These are phyloP conservation scores for Glossosoma conforme DNA, from an alignment of 1,140 invertebrate species.

Conservation along the genomic window DNA sequence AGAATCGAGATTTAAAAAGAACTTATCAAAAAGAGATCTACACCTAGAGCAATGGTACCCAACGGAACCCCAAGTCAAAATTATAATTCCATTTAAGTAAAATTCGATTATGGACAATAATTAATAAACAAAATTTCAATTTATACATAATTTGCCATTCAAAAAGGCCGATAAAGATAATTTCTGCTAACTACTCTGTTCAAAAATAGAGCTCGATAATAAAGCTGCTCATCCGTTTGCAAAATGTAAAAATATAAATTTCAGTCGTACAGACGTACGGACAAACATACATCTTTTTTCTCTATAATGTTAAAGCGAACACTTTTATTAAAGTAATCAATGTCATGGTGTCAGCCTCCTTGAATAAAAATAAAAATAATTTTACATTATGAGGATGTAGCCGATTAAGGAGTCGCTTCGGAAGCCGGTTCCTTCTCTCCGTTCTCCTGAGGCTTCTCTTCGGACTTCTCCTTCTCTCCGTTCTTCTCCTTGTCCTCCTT, in stretches of 20 bases:
- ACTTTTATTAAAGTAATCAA: slow-evolving; percentile 16
- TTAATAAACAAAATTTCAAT: too few relatives aligned
- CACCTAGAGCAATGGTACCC: too few relatives aligned
- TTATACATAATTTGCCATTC: slow-evolving; percentile 25
- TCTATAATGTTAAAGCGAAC: slow-evolving; percentile 10
- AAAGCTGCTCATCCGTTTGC: slow-evolving; percentile 16
- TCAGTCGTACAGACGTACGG: slow-evolving; percentile 2
- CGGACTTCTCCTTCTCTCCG: slow-evolving; percentile 49
- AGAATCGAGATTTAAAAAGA: too few relatives aligned
- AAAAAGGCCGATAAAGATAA: slow-evolving; percentile 21
- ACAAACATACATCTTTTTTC: slow-evolving; percentile 6
- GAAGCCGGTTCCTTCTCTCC: slow-evolving; percentile 38
- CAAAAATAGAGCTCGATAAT: slow-evolving; percentile 9
- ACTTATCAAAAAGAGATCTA: too few relatives aligned
- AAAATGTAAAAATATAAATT: slow-evolving; percentile 6
- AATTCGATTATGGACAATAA: too few relatives aligned
- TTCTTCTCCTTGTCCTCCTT: slow-evolving; percentile 55
- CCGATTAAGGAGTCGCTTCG: too few relatives aligned
- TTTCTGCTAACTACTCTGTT: slow-evolving; percentile 16
- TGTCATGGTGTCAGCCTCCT: slow-evolving; percentile 16
- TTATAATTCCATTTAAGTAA: slow-evolving; percentile 12
- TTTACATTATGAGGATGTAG: slow-evolving; percentile 6
- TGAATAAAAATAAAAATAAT: slow-evolving; percentile 19
- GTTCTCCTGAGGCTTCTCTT: slow-evolving; percentile 40
- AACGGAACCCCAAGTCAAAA: too few relatives aligned